phyloP scores from a whole-genome alignment of 2,888 invertebrate species.

The Aporophyla nigra region DNA sequence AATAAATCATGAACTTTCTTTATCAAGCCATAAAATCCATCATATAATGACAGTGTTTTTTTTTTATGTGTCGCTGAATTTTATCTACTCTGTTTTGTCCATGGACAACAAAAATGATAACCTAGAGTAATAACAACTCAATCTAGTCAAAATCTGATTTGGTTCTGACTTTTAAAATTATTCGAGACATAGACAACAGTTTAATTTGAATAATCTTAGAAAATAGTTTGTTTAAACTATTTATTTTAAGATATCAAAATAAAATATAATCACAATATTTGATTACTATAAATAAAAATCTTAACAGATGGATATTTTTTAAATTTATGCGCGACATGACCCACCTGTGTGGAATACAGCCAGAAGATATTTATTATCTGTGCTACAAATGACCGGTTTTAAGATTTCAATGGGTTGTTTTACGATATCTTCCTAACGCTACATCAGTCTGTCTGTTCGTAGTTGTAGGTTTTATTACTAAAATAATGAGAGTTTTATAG shows the following conservation, averaged over 20 bases:
- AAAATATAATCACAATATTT: neutral
- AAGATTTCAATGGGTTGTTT: slow-evolving; percentile 39
- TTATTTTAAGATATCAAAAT: slow-evolving; percentile 2
- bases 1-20: slow-evolving; percentile 51
- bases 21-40: slow-evolving; percentile 20
- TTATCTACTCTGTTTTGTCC: neutral
- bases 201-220: neutral
- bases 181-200: neutral
- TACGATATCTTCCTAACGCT: slow-evolving; percentile 5
- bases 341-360: slow-evolving; percentile 51
- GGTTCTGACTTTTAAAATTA: neutral
- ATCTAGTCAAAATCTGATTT: neutral
- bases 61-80: slow-evolving; percentile 17
- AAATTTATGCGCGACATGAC: slow-evolving; percentile 13
- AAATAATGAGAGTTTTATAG: neutral
- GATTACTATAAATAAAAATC: slow-evolving; percentile 1
- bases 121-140: neutral
- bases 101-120: slow-evolving; percentile 13
- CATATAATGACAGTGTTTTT: neutral
- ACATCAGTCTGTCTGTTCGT: neutral
- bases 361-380: slow-evolving; percentile 48
- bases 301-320: slow-evolving; percentile 4
- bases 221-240: neutral
- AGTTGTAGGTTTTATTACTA: too few relatives aligned
- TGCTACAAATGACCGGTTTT: slow-evolving; percentile 54